Percentiles rank a stretch among this genome's conserved stretches.
Conservation (phyloP, 2,113 vertebrate genomes). For the Cepphus grylle region DNA sequence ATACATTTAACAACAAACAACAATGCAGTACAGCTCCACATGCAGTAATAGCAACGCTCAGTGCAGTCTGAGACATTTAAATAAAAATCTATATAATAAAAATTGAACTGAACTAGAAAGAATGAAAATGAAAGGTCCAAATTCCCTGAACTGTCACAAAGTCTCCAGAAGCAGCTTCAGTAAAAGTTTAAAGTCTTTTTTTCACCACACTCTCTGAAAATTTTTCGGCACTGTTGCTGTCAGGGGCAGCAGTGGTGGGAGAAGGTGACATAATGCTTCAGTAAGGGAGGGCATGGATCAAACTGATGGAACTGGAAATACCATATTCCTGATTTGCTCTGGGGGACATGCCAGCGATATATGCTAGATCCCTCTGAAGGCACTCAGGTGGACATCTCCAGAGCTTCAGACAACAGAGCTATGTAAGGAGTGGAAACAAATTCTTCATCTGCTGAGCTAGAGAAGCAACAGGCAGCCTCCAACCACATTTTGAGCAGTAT, state of each 20-base stretch:
- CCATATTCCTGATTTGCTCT: neutral
- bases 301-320: neutral
- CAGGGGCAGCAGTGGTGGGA: neutral
- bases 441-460: neutral
- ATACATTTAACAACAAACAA: neutral
- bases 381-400: neutral
- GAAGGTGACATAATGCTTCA: neutral
- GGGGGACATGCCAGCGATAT: neutral
- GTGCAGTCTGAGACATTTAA: neutral
- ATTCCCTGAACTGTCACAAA: neutral
- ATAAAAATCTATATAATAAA: neutral
- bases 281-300: neutral
- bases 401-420: neutral
- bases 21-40: neutral
- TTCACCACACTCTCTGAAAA: neutral
- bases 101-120: neutral
- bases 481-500: neutral
- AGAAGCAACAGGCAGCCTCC: neutral
- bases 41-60: neutral
- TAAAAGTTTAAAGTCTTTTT: neutral
- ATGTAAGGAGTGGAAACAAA: neutral
- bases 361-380: accelerated
- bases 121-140: neutral
- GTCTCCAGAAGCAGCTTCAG: neutral
- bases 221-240: neutral